Evolutionary conservation across 2,888 invertebrate species (phyloP), one percentile per base, ranked within the genome.

Genomic region (Opisthograptis luteolata): DNA sequence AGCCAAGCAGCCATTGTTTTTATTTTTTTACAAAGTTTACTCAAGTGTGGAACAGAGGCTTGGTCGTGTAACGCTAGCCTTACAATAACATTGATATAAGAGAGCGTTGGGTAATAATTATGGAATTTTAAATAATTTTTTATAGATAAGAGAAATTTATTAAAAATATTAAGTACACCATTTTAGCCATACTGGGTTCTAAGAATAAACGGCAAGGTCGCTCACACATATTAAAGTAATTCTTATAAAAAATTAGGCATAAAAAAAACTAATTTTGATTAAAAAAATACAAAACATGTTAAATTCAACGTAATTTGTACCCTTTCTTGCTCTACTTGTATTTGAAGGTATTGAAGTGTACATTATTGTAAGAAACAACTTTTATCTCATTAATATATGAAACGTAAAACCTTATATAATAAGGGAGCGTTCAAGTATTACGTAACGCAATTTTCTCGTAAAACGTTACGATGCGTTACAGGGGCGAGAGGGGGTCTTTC

Each of bases 131-230:
- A 42, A 47, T 39, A 53, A n/a, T 34, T 32, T 40, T 51, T 32
- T n/a, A n/a, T n/a, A n/a, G n/a, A n/a, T n/a, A n/a, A n/a, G n/a
- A 37, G 37, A 40, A 37, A 49, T 49, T 53, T 19, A 35, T 48
- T 39, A 44, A 60, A 51, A 59, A 62, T 54, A 64, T 64, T 66
- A 66, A 66, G 66, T 66, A 66, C 66, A 61, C 43, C 44, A 30
- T 36, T 40, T 17, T 25, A 45, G 46, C 47, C 40, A 40, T 24
- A 20, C 32, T 39, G 53, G 42, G 36, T 48, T 47, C 41, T 39
- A 53, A 53, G 49, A 50, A 53, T 50, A 39, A 56, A 53, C 39
- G 48, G 55, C 49, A 37, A 37, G 30, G 54, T 47, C 55, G 50
- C 62, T 64, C 60, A 57, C 61, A 51, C 58, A 58, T 62, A 58